phyloP scores from a whole-genome alignment of 2,888 invertebrate genomes.

The Plemyria rubiginata region DNA sequence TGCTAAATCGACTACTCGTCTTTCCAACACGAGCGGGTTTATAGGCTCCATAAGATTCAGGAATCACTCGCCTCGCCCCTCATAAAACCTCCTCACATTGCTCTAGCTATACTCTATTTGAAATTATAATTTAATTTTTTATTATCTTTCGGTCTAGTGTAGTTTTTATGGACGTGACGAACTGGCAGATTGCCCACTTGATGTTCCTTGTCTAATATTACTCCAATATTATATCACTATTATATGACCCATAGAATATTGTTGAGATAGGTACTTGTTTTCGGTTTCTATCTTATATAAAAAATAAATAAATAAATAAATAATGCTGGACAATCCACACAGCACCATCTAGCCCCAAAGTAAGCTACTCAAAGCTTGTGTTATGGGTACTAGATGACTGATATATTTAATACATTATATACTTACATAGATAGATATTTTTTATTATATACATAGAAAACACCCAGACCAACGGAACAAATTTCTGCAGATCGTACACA shows the following conservation, averaged over 20 bases:
- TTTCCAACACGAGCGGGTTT: slow-evolving; percentile 73
- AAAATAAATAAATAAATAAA: no score
- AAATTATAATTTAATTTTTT: slow-evolving; percentile 51
- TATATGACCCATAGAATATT: slow-evolving; percentile 3
- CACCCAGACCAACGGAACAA: no score
- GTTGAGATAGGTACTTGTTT: neutral
- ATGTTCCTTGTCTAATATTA: slow-evolving; percentile 7
- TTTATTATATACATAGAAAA: no score
- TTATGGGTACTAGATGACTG: no score
- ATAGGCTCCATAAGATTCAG: slow-evolving; percentile 76
- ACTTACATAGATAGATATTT: no score
- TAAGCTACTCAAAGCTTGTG: no score
- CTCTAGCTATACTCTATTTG: slow-evolving; percentile 41
- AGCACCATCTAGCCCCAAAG: no score
- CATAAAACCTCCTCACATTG: slow-evolving; percentile 73
- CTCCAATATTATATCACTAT: slow-evolving; percentile 5
- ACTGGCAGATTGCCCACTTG: slow-evolving; percentile 22
- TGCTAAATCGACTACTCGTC: slow-evolving; percentile 66
- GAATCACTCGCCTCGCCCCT: slow-evolving; percentile 67
- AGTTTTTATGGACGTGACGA: slow-evolving; percentile 23
- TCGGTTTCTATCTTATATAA: neutral
- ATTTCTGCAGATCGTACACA: no score
- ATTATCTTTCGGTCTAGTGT: slow-evolving; percentile 39
- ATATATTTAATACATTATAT: no score
- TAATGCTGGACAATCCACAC: no score